These are phyloP conservation scores for Megalurothrips usitatus DNA, from an alignment of 2,888 invertebrate species.

Conservation along the genomic window DNA sequence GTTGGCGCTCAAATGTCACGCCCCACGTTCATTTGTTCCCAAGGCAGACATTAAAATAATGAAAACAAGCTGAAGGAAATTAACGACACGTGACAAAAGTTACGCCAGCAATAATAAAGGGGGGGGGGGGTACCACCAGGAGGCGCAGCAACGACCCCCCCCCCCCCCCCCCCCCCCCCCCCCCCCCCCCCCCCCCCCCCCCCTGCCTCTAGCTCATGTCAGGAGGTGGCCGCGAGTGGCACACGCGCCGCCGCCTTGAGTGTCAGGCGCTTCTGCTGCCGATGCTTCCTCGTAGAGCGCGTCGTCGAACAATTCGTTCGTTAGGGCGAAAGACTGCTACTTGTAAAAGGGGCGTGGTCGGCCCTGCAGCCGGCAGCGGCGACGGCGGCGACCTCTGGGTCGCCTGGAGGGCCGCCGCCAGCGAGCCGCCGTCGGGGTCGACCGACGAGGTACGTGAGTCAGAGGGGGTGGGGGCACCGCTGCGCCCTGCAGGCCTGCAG, in stretches of 20 bases:
- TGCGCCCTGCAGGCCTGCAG: background rate
- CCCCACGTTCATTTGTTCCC: background rate
- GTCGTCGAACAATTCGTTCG: slow-evolving; percentile 8
- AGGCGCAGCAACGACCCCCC: background rate
- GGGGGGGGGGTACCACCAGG: too few relatives aligned
- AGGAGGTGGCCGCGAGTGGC: too few relatives aligned
- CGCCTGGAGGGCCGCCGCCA: too few relatives aligned
- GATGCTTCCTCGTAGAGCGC: background rate
- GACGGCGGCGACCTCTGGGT: too few relatives aligned
- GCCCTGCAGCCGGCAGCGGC: background rate
- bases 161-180: background rate
- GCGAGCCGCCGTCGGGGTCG: too few relatives aligned
- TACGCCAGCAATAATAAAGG: too few relatives aligned
- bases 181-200: background rate
- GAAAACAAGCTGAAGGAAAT: slow-evolving; percentile 15
- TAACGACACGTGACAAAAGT: background rate
- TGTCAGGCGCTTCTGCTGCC: too few relatives aligned
- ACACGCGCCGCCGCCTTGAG: too few relatives aligned
- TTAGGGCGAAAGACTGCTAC: background rate
- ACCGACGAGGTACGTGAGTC: too few relatives aligned
- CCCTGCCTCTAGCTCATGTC: background rate
- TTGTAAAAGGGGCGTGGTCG: slow-evolving; percentile 14
- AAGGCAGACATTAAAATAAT: background rate
- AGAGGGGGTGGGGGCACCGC: too few relatives aligned
- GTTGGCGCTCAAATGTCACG: background rate